phyloP scores from a whole-genome alignment of 2,888 invertebrate species.

The Orthosia gothica region DNA sequence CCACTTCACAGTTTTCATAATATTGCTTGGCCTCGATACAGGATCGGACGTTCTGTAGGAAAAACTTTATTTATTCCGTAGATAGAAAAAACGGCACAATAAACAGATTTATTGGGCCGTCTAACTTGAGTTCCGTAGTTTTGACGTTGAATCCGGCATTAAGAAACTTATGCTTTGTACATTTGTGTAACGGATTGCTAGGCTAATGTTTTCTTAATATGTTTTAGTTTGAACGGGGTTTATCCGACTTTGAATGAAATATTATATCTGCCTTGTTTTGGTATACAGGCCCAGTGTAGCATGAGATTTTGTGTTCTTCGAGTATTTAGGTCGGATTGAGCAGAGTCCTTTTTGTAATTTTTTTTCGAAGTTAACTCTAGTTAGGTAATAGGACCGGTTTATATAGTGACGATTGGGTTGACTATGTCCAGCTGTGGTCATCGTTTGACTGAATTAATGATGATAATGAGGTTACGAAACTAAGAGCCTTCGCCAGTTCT shows the following conservation, averaged over 20 bases:
- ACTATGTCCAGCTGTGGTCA: too few species aligned
- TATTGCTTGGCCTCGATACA: slow-evolving; percentile 9
- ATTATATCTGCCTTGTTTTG: not conserved
- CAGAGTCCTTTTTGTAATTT: too few species aligned
- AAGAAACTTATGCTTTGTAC: slow-evolving; percentile 17
- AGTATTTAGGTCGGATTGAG: too few species aligned
- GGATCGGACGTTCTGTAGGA: slow-evolving; percentile 22
- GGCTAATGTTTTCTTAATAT: slow-evolving; percentile 1
- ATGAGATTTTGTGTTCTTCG: too few species aligned
- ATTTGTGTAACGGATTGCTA: slow-evolving; percentile 31
- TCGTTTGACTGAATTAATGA: not conserved
- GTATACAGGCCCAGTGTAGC: too few species aligned
- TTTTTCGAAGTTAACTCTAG: too few species aligned
- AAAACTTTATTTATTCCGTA: slow-evolving; percentile 38
- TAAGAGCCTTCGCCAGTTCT: not conserved
- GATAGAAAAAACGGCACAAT: slow-evolving; percentile 29
- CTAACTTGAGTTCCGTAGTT: slow-evolving; percentile 48
- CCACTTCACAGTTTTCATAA: slow-evolving; percentile 13
- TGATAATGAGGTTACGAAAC: not conserved
- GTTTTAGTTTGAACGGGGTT: not conserved
- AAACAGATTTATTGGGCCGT: slow-evolving; percentile 47
- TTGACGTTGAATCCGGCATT: slow-evolving; percentile 29
- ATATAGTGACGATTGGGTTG: too few species aligned
- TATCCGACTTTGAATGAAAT: slow-evolving; percentile 7
- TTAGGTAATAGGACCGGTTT: too few species aligned